Base-by-base conservation (phyloP, 2,797 vertebrate species). In the Sciaenops ocellatus region DNA sequence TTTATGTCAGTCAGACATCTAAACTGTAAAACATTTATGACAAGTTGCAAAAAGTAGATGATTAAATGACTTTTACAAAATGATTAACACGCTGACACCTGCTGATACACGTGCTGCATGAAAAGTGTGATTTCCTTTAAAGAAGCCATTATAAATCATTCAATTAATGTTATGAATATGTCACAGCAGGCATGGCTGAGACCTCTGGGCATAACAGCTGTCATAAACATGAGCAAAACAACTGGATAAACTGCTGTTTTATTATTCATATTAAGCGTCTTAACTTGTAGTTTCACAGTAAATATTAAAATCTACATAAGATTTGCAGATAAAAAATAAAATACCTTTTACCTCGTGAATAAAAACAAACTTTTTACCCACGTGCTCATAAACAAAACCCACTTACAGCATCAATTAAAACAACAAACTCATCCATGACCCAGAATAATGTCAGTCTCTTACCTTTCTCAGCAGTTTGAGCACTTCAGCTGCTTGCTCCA, bases 391-490 rank as follows among this genome's bases (percentile, higher is more conserved):
- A 15, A 6, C 3, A 42, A 50, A 18, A 13, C 20, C 10, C 8
- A 48, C 20, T 52, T 6, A 20, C 12, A 60, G 18, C 13, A 8
- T 56, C 15, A 20, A 56, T 54, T 42, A 44, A 61, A 24, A 17
- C 26, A 15, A 6, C 12, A 5, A 5, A 13, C 6, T 6, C 16
- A 50, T 1, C 5, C 3, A 3, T 2, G 17, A n/a, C 4, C 6
- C 26, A 3, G 28, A 50, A 38, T 13, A 34, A 67, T n/a, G 18
- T 1, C 5, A 2, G 10, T 60, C 26, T 5, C 30, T 89, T 82
- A 96, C 97, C 97, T 97, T 97, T 24, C 96, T 89, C 0, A 97
- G 95, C 88, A 96, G 86, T 82, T 92, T 89, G 79, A 97, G 95
- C 84, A 96, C 91, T 76, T 95, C 95, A 3, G 86, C 84, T 4